These are phyloP conservation scores for Siniperca undulata DNA, from an alignment of 2,797 vertebrate species.

Conservation along the genomic window DNA sequence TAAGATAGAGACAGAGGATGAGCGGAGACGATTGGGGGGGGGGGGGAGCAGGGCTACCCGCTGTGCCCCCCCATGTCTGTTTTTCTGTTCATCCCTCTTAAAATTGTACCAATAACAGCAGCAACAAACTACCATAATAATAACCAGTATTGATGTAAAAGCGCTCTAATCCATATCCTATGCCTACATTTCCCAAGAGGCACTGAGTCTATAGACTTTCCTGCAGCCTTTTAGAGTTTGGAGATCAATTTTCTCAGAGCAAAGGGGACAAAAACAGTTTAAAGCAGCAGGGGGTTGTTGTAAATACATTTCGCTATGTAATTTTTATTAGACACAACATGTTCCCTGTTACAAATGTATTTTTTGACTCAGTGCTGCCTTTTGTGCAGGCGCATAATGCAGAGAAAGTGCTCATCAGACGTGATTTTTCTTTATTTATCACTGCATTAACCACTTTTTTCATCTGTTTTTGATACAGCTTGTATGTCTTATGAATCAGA, in stretches of 20 bases:
- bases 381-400: neutral
- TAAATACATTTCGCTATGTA: constrained; percentile 17
- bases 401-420: neutral
- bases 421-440: neutral
- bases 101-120: constrained; percentile 17
- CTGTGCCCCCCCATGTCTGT: constrained; percentile 1
- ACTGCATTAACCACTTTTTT: neutral
- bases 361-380: neutral
- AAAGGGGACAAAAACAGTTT: neutral
- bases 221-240: constrained; percentile 32
- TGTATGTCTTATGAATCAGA: neutral
- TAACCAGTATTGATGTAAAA: constrained; percentile 43
- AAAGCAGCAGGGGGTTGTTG: constrained; percentile 14
- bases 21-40: neutral
- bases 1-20: neutral
- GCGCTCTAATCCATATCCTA: constrained; percentile 43
- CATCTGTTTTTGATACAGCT: neutral
- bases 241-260: constrained; percentile 41
- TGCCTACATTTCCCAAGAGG: constrained; percentile 64
- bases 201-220: constrained; percentile 43
- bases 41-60: neutral
- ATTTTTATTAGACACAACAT: constrained; percentile 8
- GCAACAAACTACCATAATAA: constrained; percentile 43
- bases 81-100: constrained; percentile 16
- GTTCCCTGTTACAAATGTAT: neutral